phyloP scores from a whole-genome alignment of 2,113 vertebrate species.

The Calypte anna region DNA sequence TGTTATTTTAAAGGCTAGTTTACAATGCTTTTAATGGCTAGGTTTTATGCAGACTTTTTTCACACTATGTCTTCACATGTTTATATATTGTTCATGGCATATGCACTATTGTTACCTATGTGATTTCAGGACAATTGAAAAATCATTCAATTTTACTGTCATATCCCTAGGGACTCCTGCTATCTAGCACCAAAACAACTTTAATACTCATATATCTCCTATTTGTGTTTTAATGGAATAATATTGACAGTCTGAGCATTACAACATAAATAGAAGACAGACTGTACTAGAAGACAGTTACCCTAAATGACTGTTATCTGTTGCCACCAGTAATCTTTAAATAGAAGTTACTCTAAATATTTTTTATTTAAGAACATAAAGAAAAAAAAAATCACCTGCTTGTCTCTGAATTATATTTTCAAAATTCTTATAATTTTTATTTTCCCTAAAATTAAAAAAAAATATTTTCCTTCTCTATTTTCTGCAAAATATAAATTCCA shows the following conservation, averaged over 20 bases:
- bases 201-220: neutral
- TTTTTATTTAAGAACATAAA: neutral
- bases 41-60: neutral
- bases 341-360: neutral
- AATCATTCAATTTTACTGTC: conserved; percentile 4
- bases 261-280: neutral
- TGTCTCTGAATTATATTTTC: neutral
- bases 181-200: neutral
- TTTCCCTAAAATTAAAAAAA: neutral
- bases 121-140: neutral
- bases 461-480: neutral
- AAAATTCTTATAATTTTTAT: neutral
- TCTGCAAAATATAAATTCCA: neutral
- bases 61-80: neutral
- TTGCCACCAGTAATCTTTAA: neutral
- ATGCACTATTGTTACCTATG: neutral
- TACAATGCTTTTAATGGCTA: neutral
- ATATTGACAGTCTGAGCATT: neutral
- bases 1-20: neutral
- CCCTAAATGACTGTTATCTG: neutral
- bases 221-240: neutral
- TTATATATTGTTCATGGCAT: neutral
- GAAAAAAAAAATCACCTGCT: neutral
- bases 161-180: neutral
- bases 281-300: neutral